These are phyloP conservation scores for Pteromalus puparum DNA, from an alignment of 1,140 invertebrate genomes.

Conservation along the genomic window DNA sequence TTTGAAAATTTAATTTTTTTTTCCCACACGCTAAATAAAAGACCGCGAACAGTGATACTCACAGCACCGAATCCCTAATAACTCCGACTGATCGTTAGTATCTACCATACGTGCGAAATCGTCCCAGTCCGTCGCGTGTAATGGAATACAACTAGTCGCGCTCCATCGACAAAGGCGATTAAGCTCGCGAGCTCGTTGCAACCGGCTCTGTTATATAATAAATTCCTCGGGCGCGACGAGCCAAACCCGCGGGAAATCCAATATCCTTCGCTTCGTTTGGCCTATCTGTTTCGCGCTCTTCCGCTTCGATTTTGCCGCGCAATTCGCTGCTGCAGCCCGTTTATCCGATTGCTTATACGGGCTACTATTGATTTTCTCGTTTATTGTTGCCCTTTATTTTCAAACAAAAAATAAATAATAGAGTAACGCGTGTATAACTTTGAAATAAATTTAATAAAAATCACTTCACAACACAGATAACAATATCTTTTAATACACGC, in stretches of 20 bases:
- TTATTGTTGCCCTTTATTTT: too few relatives aligned
- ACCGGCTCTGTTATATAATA: neutral
- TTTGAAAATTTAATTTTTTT: too few relatives aligned
- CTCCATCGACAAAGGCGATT: conserved; percentile 15
- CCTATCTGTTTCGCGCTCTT: neutral
- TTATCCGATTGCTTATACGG: too few relatives aligned
- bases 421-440: too few relatives aligned
- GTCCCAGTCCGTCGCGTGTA: neutral
- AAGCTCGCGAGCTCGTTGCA: neutral
- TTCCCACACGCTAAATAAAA: neutral
- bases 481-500: too few relatives aligned
- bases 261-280: conserved; percentile 19
- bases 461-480: too few relatives aligned
- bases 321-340: too few relatives aligned
- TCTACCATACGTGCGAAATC: neutral
- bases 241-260: neutral
- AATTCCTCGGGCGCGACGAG: neutral
- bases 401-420: too few relatives aligned
- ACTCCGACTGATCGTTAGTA: neutral
- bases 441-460: too few relatives aligned
- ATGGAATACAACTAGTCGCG: conserved; percentile 1
- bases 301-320: neutral
- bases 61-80: neutral
- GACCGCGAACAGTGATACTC: too few relatives aligned
- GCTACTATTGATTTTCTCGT: too few relatives aligned